phyloP scores from a whole-genome alignment of 2,113 vertebrate species.

The Prolemur simus region DNA sequence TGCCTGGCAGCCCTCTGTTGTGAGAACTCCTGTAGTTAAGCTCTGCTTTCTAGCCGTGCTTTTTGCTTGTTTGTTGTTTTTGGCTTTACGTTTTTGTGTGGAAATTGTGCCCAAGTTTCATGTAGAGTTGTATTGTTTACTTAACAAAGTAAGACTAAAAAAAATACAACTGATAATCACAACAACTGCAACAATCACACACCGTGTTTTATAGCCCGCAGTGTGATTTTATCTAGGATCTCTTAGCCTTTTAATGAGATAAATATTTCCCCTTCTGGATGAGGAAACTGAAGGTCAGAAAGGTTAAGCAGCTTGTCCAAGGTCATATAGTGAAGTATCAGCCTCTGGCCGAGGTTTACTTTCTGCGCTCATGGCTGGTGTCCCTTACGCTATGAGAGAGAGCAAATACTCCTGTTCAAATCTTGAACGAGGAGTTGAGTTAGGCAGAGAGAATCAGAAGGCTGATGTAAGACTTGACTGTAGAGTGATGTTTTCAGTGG shows the following conservation, averaged over 20 bases:
- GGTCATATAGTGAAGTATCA: background rate
- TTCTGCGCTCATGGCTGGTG: background rate
- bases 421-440: background rate
- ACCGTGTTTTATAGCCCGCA: background rate
- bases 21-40: fast-evolving
- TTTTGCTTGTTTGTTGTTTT: background rate
- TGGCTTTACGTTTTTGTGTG: background rate
- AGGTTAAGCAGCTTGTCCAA: background rate
- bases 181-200: background rate
- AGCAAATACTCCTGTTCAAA: background rate
- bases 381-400: background rate
- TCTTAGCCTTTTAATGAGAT: background rate
- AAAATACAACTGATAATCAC: background rate
- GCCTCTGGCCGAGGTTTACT: background rate
- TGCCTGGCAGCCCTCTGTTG: background rate
- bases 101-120: background rate
- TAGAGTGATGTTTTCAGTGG: background rate
- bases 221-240: background rate
- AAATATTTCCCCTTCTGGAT: background rate
- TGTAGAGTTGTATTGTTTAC: background rate
- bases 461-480: background rate
- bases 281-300: background rate
- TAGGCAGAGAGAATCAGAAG: background rate
- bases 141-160: background rate
- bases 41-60: background rate